Conservation (phyloP, 2,888 invertebrate genomes). For the Brachynemurus nebulosus region DNA sequence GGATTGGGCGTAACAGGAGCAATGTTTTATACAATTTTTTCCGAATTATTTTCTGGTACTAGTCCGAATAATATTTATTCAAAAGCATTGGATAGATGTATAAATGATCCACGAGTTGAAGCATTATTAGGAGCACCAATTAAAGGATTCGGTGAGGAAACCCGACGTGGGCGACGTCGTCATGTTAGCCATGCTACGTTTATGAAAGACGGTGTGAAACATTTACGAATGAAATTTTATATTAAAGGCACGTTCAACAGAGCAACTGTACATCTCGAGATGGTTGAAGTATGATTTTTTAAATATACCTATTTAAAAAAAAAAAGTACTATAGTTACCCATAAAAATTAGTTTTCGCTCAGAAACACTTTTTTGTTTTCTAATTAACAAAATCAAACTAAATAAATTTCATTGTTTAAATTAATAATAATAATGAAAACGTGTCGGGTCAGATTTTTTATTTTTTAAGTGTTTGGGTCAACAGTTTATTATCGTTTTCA, state of each 20-base stretch:
- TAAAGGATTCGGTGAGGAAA: constrained; percentile 79
- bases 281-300: constrained; percentile 50
- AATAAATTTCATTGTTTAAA: too few species aligned
- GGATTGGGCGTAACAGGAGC: constrained; percentile 71
- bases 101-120: constrained; percentile 57
- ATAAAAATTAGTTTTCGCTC: too few species aligned
- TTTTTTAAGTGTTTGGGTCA: too few species aligned
- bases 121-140: constrained; percentile 83
- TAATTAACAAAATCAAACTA: too few species aligned
- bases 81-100: constrained; percentile 60
- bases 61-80: constrained; percentile 79
- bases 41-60: constrained; percentile 75
- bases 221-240: constrained; percentile 83
- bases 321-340: too few species aligned
- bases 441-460: too few species aligned
- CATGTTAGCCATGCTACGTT: constrained; percentile 71
- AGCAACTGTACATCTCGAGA: constrained; percentile 76
- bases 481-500: too few species aligned
- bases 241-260: constrained; percentile 69
- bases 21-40: constrained; percentile 71
- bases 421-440: too few species aligned
- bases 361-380: too few species aligned
- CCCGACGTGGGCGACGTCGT: constrained; percentile 63
- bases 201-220: constrained; percentile 57
- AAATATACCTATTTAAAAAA: too few species aligned